Evolutionary conservation across 1,140 invertebrate genomes (phyloP).

Genomic region (Drosophila ficusphila): DNA sequence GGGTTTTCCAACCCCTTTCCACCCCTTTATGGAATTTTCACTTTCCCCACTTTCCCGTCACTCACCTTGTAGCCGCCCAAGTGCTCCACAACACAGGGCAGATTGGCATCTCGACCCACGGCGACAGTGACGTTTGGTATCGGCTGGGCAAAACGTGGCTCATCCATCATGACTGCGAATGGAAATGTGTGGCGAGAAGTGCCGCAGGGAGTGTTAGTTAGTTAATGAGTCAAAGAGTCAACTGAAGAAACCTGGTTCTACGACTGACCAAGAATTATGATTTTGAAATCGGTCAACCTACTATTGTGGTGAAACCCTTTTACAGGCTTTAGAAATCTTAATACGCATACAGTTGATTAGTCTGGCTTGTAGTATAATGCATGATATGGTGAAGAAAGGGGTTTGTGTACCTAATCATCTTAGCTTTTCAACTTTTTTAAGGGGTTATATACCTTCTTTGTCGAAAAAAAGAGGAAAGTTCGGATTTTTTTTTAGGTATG

Average conservation of each 20-base stretch:
- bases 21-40: background rate
- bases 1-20: background rate
- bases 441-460: too few relatives aligned
- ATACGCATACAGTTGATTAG: background rate
- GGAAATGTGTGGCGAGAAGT: slow-evolving; percentile 17
- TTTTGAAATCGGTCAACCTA: too few relatives aligned
- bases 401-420: too few relatives aligned
- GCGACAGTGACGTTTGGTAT: slow-evolving; percentile 95
- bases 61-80: slow-evolving; percentile 94
- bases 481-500: too few relatives aligned
- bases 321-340: background rate
- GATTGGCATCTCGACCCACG: slow-evolving; percentile 92
- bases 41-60: slow-evolving; percentile 67
- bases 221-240: slow-evolving; percentile 58
- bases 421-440: too few relatives aligned
- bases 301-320: too few relatives aligned
- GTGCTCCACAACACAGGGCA: slow-evolving; percentile 95
- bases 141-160: slow-evolving; percentile 93
- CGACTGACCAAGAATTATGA: background rate
- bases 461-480: too few relatives aligned
- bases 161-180: slow-evolving; percentile 90
- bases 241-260: background rate
- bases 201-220: slow-evolving; percentile 48
- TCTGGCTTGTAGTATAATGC: background rate
- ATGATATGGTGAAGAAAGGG: background rate